Evolutionary conservation across 2,888 invertebrate genomes (phyloP).

Genomic region (Amphipoea lucens): DNA sequence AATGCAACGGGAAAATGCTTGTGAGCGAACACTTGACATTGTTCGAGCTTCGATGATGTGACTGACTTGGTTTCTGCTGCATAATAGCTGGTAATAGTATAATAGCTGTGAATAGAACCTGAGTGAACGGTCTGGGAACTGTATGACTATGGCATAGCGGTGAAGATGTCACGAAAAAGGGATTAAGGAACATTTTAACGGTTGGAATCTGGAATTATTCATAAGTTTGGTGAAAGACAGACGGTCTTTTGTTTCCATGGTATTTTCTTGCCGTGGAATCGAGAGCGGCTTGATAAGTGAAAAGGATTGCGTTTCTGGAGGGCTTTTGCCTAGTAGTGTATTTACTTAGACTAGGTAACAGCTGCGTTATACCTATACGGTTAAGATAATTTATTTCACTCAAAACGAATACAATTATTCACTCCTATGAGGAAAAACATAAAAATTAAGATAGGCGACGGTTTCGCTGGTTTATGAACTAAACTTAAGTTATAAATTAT

Average conservation of each 20-base stretch:
- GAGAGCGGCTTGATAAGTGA: neutral
- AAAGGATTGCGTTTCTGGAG: too few relatives aligned
- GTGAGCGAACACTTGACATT: constrained; percentile 61
- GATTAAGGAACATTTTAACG: constrained; percentile 31
- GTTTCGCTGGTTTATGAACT: too few relatives aligned
- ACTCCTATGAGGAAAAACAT: too few relatives aligned
- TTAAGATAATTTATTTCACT: too few relatives aligned
- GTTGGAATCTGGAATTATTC: constrained; percentile 30
- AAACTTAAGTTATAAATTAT: too few relatives aligned
- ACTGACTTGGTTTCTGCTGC: constrained; percentile 58
- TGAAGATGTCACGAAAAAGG: constrained; percentile 51
- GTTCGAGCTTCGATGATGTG: constrained; percentile 60
- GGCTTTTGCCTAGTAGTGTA: too few relatives aligned
- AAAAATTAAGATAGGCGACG: too few relatives aligned
- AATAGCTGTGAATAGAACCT: constrained; percentile 48
- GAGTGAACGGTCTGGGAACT: constrained; percentile 39
- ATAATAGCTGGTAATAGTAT: constrained; percentile 58
- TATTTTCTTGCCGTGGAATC: neutral
- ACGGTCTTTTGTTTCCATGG: neutral
- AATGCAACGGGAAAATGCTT: constrained; percentile 57
- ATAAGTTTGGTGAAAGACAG: constrained; percentile 6
- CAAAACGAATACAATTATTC: too few relatives aligned
- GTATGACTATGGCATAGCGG: constrained; percentile 25
- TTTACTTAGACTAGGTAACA: too few relatives aligned
- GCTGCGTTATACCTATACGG: too few relatives aligned